These are phyloP conservation scores for Sebastes variabilis DNA, from an alignment of 2,797 vertebrate genomes.

Conservation along the genomic window DNA sequence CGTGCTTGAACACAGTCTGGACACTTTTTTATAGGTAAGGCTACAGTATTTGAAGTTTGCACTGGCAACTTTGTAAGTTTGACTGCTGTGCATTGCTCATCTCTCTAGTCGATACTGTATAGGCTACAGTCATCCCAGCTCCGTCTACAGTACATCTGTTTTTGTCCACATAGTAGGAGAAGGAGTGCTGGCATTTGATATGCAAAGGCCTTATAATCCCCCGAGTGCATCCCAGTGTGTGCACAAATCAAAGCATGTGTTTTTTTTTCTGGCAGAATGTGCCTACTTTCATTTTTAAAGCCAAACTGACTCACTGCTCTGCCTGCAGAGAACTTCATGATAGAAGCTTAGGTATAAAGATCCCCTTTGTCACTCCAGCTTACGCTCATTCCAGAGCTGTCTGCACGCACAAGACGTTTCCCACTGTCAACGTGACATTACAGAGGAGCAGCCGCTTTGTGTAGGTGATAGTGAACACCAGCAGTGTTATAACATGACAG, in stretches of 20 bases:
- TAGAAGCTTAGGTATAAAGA: conserved; percentile 45
- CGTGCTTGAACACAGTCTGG: neutral
- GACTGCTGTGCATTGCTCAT: conserved; percentile 43
- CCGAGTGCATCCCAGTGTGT: conserved; percentile 40
- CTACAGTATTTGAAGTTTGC: neutral
- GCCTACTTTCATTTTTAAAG: conserved; percentile 57
- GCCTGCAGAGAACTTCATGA: conserved; percentile 51
- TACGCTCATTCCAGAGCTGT: conserved; percentile 25
- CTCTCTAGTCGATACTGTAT: conserved; percentile 25
- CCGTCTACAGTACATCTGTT: conserved; percentile 55
- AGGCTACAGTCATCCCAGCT: conserved; percentile 36
- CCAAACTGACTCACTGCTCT: conserved; percentile 59
- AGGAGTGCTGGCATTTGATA: conserved; percentile 71
- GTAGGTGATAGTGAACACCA: conserved; percentile 33
- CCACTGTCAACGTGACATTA: conserved; percentile 34
- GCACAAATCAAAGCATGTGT: conserved; percentile 43
- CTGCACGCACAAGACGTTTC: conserved; percentile 21
- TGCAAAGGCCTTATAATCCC: conserved; percentile 68
- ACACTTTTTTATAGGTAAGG: neutral
- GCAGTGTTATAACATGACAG: conserved; percentile 4
- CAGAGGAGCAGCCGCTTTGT: conserved; percentile 36
- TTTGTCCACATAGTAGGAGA: conserved; percentile 66
- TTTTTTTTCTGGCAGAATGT: conserved; percentile 37
- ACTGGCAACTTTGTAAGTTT: conserved; percentile 18
- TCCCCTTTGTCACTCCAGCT: conserved; percentile 45